A percentile compares a stretch with the other conserved stretches of the same genome.
phyloP scores from a whole-genome alignment of 2,797 vertebrate genomes.

The Dendrocincla fuliginosa region DNA sequence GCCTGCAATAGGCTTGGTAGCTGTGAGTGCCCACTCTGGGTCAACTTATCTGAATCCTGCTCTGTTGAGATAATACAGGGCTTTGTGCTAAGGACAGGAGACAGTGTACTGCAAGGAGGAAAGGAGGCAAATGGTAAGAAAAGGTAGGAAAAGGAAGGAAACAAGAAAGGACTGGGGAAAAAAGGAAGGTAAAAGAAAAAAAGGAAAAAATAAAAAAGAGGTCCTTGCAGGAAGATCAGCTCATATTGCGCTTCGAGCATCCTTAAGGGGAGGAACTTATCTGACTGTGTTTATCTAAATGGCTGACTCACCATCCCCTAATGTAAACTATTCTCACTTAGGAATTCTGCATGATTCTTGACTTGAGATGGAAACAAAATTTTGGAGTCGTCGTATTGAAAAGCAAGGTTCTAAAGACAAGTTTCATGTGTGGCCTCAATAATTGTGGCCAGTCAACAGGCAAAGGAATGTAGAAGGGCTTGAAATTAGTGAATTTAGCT shows the following conservation, averaged over 20 bases:
- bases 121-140: background rate
- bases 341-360: background rate
- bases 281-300: background rate
- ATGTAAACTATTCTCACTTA: background rate
- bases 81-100: background rate
- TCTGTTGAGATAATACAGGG: background rate
- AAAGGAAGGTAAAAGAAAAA: background rate
- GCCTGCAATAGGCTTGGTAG: constrained; percentile 21
- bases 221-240: background rate
- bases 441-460: background rate
- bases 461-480: background rate
- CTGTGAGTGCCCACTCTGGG: background rate
- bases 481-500: background rate
- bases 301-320: background rate
- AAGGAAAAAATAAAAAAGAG: accelerated
- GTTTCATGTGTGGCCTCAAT: background rate
- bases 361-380: background rate
- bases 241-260: background rate
- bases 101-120: background rate
- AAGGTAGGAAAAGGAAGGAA: background rate
- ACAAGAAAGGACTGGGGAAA: background rate
- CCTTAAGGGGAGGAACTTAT: background rate
- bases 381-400: background rate
- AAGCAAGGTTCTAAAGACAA: background rate
- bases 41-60: constrained; percentile 3